Conservation (phyloP, 64 coral and sea anemone species). For the Acropora tenuis region DNA sequence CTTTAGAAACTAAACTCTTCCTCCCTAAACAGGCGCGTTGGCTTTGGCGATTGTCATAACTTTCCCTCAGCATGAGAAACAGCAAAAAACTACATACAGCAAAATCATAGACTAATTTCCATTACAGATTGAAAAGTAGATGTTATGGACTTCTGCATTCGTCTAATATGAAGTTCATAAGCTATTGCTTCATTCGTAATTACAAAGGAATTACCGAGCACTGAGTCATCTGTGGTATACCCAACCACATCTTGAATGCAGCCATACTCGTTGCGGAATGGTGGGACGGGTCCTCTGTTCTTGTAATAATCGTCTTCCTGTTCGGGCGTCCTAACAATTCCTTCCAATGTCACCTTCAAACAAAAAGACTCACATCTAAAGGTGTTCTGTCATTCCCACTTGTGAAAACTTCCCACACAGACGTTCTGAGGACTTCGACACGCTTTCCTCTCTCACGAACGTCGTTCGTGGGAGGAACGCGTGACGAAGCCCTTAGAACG, state of each 20-base stretch:
- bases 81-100: background rate
- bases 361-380: background rate
- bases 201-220: conserved; percentile 15
- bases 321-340: conserved; percentile 91
- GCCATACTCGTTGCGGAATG: conserved; percentile 97
- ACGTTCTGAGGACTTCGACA: too few relatives aligned
- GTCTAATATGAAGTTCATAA: too few relatives aligned
- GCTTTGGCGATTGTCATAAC: background rate
- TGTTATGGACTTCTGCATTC: too few relatives aligned
- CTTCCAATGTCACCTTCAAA: conserved; percentile 89
- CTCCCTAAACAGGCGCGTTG: too few relatives aligned
- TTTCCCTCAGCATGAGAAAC: background rate
- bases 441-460: too few relatives aligned
- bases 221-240: conserved; percentile 70
- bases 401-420: too few relatives aligned
- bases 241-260: conserved; percentile 99
- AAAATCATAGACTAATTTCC: background rate
- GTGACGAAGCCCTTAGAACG: too few relatives aligned
- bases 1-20: too few relatives aligned
- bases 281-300: conserved; percentile 95
- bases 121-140: too few relatives aligned
- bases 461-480: too few relatives aligned
- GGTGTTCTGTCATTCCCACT: too few relatives aligned
- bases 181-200: background rate
- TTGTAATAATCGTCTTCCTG: conserved; percentile 99